Base-by-base conservation (phyloP, 2,113 vertebrate genomes). In the Ailuropoda melanoleuca region DNA sequence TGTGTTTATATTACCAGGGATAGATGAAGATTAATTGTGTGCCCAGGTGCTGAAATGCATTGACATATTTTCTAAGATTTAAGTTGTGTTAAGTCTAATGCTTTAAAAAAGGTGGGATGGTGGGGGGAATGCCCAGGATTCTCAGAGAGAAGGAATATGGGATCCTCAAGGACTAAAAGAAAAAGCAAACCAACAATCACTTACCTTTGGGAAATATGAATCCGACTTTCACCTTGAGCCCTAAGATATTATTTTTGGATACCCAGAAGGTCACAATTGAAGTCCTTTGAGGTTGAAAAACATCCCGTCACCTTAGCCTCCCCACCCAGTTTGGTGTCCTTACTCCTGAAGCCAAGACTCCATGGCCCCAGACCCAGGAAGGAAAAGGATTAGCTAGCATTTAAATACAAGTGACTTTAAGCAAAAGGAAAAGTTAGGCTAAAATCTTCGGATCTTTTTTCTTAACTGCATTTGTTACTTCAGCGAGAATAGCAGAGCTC, bases 11-110 rank as follows among this genome's bases (percentile, higher is more conserved):
- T 98, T 98, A 97, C 96, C 68, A 80, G 97, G 98, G 98, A 98
- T 98, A 97, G 97, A 99, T 97, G 98, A 98, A 99, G 98, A 99
- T 98, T 98, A 98, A 99, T 98, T 98, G 98, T 93, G 93, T 34
- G 90, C 90, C 97, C 97, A 56, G 98, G 75, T 78, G 26, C 90
- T 96, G 86, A 98, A 98, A 98, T 93, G 96, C 98, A 97, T 93
- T 95, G 98, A 98, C 98, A 89, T 98, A 96, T 98, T 98, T 98
- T 98, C 97, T 97, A 96, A 98, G 95, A 98, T 98, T 98, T 98
- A 96, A 98, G 97, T 97, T 90, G 66, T 97, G 97, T 98, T 98
- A 93, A 93, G 98, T 98, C 50, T 86, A 80, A 96, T 90, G 66
- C 70, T 84, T 90, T 66, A 84, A 62, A 53, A 2, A 17, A 4